Base-by-base conservation (phyloP, 2,113 vertebrate genomes). In the Anarrhichthys ocellatus region DNA sequence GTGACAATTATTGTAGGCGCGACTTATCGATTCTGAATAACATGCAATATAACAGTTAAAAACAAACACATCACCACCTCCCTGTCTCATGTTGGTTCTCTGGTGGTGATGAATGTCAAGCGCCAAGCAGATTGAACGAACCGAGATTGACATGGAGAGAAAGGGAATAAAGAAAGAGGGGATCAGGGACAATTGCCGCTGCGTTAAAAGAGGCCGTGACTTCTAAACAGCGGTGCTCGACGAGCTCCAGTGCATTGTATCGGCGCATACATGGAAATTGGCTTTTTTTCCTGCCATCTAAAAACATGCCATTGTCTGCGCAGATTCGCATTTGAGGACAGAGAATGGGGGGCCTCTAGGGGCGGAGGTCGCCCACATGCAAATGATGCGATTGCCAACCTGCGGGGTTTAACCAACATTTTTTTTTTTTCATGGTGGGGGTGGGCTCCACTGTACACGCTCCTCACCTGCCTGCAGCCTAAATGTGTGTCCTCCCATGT, bases 311-410 rank as follows among this genome's bases (percentile, higher is more conserved):
- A 90, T 94, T 94, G 92, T 94, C 81, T 86, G 88, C 82, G 82
- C 76, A 89, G 72, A 89, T 89, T 88, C 77, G 87, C 81, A 78
- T 88, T 63, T 91, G 90, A 92, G 88, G 90, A 86, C 87, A 91
- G 83, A 87, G 89, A 87, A 85, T 82, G 76, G 85, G 89, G 58
- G 90, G 88, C 80, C 81, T 85, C 85, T 7, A 85, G 90, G 91
- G 92, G 90, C 81, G 92, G 91, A 91, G 92, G 92, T 92, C 87
- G 91, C 67, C 78, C 87, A 87, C 86, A 93, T 93, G 90, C 86
- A 92, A 92, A 92, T 91, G 83, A 91, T 87, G 82, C 65, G 82
- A 86, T 69, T 83, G 73, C 69, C 83, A 88, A 91, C 90, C 86
- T 92, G 87, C 91, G 34, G 83, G 22, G 81, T 78, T 79, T 22